Evolutionary conservation across 2,113 vertebrate genomes (phyloP).

Genomic region (Nyctibius bracteatus): DNA sequence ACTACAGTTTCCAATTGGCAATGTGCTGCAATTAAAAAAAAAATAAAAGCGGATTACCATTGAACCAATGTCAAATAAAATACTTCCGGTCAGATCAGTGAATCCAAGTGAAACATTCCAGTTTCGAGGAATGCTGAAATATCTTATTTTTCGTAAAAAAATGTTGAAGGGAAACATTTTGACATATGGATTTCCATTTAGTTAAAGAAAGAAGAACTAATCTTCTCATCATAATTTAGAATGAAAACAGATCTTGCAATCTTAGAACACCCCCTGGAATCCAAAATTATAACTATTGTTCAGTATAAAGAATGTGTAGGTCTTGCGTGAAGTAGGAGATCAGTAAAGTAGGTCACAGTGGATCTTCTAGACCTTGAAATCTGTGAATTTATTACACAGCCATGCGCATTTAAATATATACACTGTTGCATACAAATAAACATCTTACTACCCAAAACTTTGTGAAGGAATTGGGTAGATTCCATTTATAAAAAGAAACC

Average conservation of each 20-base stretch:
- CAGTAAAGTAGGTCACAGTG: background rate
- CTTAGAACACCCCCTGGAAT: background rate
- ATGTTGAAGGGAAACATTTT: slow-evolving; percentile 23
- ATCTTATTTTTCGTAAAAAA: background rate
- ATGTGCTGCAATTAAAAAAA: background rate
- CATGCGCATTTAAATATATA: background rate
- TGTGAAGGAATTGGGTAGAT: background rate
- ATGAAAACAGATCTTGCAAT: background rate
- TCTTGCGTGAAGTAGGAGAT: background rate
- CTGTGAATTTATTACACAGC: background rate
- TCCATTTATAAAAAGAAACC: background rate
- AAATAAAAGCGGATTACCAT: background rate
- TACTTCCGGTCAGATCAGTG: background rate
- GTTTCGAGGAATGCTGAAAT: slow-evolving; percentile 25
- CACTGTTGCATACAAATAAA: background rate
- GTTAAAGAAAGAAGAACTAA: background rate
- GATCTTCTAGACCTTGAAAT: background rate
- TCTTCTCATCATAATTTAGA: background rate
- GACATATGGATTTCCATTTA: slow-evolving; percentile 43
- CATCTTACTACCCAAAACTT: background rate
- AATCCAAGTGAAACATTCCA: slow-evolving; percentile 50
- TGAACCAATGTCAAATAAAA: slow-evolving; percentile 36
- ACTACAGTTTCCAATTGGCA: background rate
- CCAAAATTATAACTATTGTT: background rate
- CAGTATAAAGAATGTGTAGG: background rate